Evolutionary conservation across 2,797 vertebrate species (phyloP).

Genomic region (Tadarida brasiliensis): DNA sequence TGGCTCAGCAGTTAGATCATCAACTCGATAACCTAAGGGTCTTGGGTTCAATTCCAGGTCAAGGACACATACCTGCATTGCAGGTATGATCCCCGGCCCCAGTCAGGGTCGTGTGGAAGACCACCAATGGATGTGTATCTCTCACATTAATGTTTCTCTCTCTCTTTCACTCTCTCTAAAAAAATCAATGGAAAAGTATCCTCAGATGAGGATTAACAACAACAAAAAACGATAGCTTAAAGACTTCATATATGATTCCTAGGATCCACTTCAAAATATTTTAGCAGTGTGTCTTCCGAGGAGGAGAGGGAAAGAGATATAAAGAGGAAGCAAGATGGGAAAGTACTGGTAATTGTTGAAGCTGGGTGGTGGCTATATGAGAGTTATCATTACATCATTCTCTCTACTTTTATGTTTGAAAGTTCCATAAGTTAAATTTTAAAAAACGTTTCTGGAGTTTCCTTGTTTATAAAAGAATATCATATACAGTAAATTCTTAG

Average conservation of each 20-base stretch:
- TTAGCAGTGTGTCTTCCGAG: neutral
- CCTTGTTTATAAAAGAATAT: neutral
- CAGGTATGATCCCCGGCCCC: no score
- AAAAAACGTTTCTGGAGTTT: neutral
- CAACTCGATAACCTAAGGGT: no score
- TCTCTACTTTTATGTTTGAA: neutral
- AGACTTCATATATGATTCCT: neutral
- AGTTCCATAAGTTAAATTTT: neutral
- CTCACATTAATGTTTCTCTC: no score
- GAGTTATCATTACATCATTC: neutral
- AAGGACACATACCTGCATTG: no score
- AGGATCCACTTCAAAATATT: neutral
- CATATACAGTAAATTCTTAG: neutral
- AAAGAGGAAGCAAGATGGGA: neutral
- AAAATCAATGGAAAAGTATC: no score
- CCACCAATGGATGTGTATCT: no score
- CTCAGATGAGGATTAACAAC: no score
- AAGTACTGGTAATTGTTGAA: slow-evolving; percentile 4
- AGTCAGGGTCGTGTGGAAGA: no score
- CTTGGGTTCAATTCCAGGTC: no score
- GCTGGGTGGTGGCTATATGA: neutral
- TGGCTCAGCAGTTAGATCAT: neutral
- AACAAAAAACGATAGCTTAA: neutral
- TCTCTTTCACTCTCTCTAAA: no score
- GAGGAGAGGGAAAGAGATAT: neutral